These are phyloP conservation scores for Malachius bipustulatus DNA, from an alignment of 2,888 invertebrate species.

Conservation along the genomic window DNA sequence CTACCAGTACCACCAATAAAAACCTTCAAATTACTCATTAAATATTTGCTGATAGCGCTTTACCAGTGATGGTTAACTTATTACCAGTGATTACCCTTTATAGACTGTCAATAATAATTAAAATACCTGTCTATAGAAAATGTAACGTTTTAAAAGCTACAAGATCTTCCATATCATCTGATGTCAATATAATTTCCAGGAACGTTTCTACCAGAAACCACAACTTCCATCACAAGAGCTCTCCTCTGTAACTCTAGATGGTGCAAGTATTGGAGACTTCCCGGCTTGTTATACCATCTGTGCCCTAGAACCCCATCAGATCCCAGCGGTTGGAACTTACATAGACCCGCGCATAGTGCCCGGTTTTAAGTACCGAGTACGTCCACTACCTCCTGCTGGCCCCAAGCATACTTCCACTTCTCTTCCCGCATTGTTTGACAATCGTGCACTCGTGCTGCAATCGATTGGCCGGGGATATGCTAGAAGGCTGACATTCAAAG, in stretches of 20 bases:
- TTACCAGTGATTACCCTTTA: too few species aligned
- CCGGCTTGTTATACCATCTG: slow-evolving; percentile 53
- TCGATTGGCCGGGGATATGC: slow-evolving; percentile 65
- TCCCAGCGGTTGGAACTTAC: slow-evolving; percentile 60
- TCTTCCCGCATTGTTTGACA: slow-evolving; percentile 51
- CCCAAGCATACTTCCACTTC: slow-evolving; percentile 20
- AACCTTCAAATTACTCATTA: too few species aligned
- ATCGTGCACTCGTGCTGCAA: slow-evolving; percentile 52
- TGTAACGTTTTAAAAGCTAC: too few species aligned
- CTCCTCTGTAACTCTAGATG: slow-evolving; percentile 38
- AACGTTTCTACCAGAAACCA: slow-evolving; percentile 4
- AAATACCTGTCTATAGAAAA: too few species aligned
- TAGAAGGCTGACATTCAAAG: slow-evolving; percentile 59
- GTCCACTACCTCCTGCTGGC: slow-evolving; percentile 46
- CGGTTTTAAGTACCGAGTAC: slow-evolving; percentile 63
- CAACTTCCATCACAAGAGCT: slow-evolving; percentile 9
- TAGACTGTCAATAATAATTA: too few species aligned
- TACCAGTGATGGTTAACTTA: too few species aligned
- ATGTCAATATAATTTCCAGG: too few species aligned
- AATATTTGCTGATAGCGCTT: too few species aligned
- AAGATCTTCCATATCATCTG: too few species aligned
- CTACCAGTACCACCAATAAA: too few species aligned
- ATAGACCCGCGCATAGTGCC: slow-evolving; percentile 59
- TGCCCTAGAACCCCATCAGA: slow-evolving; percentile 47
- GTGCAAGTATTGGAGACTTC: slow-evolving; percentile 49